Conservation (phyloP, 2,797 vertebrate species). For the Calcarius lapponicus region DNA sequence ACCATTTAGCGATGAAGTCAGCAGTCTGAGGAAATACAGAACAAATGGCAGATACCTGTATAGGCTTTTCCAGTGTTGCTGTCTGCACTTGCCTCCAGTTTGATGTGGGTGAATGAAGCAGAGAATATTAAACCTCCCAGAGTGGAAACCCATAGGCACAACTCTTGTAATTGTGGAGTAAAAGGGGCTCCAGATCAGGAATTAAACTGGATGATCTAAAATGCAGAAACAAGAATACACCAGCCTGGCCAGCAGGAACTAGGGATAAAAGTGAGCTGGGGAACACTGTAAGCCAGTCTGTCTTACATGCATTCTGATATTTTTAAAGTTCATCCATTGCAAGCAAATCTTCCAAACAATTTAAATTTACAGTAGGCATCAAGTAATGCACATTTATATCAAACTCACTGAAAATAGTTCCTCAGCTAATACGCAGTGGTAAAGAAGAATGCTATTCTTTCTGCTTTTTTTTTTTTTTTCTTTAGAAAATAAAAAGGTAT, state of each 20-base stretch:
- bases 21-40: constrained; percentile 9
- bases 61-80: not conserved
- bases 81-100: not conserved
- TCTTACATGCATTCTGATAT: not conserved
- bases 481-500: not conserved
- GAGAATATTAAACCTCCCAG: not conserved
- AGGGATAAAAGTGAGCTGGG: not conserved
- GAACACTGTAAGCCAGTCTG: not conserved
- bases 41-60: constrained; percentile 17
- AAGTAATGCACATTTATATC: not conserved
- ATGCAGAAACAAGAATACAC: not conserved
- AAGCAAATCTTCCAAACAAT: not conserved
- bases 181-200: not conserved
- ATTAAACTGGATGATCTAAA: not conserved
- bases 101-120: not conserved
- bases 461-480: not conserved
- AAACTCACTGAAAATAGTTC: not conserved
- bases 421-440: not conserved
- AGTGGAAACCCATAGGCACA: not conserved
- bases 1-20: not conserved
- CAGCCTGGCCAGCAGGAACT: not conserved
- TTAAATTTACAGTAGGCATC: not conserved
- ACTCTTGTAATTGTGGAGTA: not conserved
- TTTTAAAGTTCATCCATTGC: not conserved
- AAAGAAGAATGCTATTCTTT: not conserved